Evolutionary conservation across 2,797 vertebrate species (phyloP).

Genomic region (Sebastes trivittatus): DNA sequence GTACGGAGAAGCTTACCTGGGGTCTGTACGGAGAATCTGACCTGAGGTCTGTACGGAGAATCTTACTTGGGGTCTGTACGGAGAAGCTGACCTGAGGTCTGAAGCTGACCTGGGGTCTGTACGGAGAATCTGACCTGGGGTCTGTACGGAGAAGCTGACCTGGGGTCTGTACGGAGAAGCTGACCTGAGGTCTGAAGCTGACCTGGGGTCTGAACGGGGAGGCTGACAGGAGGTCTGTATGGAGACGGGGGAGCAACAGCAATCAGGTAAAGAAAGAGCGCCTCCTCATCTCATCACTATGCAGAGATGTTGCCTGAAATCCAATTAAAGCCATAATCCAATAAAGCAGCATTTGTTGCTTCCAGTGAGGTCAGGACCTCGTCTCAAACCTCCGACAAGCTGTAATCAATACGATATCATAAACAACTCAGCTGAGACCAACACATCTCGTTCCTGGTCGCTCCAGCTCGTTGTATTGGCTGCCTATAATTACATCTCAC

Average conservation of each 20-base stretch:
- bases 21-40: too few relatives aligned
- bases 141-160: too few relatives aligned
- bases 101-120: too few relatives aligned
- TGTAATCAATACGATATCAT: conserved; percentile 90
- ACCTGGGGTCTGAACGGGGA: too few relatives aligned
- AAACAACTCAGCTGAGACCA: conserved; percentile 87
- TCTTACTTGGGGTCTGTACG: not conserved
- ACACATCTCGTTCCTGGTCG: conserved; percentile 63
- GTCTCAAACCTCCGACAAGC: conserved; percentile 82
- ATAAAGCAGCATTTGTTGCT: conserved; percentile 68
- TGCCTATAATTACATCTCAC: conserved; percentile 87
- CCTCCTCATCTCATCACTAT: conserved; percentile 36
- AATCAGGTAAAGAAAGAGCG: conserved; percentile 3
- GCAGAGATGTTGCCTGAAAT: conserved; percentile 59
- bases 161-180: too few relatives aligned
- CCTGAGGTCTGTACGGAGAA: too few relatives aligned
- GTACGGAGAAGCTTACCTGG: too few relatives aligned
- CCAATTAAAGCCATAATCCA: conserved; percentile 79
- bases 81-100: not conserved
- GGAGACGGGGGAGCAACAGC: not conserved
- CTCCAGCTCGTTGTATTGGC: conserved; percentile 81
- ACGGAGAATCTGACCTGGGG: too few relatives aligned
- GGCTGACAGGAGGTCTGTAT: not conserved
- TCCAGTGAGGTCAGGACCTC: conserved; percentile 71
- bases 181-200: too few relatives aligned